These are phyloP conservation scores for Escarpia spicata DNA, from an alignment of 2,888 invertebrate species.

Conservation along the genomic window DNA sequence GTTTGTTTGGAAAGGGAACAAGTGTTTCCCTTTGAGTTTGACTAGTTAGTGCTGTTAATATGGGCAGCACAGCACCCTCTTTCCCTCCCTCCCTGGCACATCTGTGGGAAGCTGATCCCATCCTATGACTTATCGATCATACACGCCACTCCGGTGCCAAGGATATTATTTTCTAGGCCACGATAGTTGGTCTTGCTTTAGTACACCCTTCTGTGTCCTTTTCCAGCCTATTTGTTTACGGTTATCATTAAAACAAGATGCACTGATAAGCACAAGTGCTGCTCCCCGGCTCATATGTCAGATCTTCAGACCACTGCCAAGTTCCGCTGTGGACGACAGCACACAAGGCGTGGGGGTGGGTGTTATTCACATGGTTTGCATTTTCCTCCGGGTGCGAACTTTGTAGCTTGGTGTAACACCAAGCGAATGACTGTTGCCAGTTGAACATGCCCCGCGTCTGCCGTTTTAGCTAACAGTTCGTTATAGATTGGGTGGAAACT, in stretches of 20 bases:
- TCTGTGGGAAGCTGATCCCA: neutral
- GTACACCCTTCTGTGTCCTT: neutral
- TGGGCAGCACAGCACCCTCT: neutral
- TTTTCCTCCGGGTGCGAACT: neutral
- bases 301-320: neutral
- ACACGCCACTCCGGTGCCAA: neutral
- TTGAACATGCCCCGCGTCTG: neutral
- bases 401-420: neutral
- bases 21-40: neutral
- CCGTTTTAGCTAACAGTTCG: neutral
- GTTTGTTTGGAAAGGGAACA: neutral
- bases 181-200: neutral
- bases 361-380: neutral
- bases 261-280: neutral
- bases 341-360: neutral
- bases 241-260: slow-evolving; percentile 16
- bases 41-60: neutral
- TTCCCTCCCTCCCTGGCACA: neutral
- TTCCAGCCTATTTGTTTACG: neutral
- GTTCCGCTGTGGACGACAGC: neutral
- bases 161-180: slow-evolving; percentile 7
- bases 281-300: neutral
- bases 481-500: too few relatives aligned
- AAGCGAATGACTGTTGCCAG: neutral
- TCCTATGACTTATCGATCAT: neutral